These are phyloP conservation scores for Gouania willdenowi DNA, from an alignment of 2,797 vertebrate genomes.

Conservation along the genomic window DNA sequence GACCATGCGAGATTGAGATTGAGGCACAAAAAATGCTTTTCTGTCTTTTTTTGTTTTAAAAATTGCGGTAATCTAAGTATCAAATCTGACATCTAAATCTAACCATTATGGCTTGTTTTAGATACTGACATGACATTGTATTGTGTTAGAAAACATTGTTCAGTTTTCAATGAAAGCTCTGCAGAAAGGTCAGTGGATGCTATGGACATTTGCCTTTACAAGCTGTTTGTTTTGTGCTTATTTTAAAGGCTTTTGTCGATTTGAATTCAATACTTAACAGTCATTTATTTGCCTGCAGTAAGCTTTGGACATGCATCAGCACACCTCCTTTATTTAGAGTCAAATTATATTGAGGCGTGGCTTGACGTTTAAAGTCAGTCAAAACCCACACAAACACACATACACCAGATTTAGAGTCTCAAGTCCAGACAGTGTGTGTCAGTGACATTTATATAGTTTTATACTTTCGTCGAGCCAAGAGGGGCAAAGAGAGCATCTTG, in stretches of 20 bases:
- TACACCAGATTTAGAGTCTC: too few species aligned
- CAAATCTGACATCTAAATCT: conserved; percentile 44
- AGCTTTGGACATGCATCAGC: conserved; percentile 40
- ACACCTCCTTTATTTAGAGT: conserved; percentile 42
- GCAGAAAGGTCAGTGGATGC: conserved; percentile 42
- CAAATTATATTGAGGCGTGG: too few species aligned
- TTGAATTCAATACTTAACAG: conserved; percentile 15
- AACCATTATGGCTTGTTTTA: conserved; percentile 44
- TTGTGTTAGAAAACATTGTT: conserved; percentile 35
- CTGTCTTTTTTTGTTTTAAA: conserved; percentile 5
- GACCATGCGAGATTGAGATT: conserved; percentile 4
- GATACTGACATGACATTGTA: conserved; percentile 31
- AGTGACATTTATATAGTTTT: too few species aligned
- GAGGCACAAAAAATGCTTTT: conserved; percentile 23
- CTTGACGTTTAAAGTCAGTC: too few species aligned
- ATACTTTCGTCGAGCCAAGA: too few species aligned
- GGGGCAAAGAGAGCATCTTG: too few species aligned
- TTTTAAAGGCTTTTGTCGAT: conserved; percentile 20
- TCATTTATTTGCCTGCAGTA: conserved; percentile 16
- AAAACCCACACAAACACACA: too few species aligned
- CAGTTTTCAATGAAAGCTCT: conserved; percentile 31
- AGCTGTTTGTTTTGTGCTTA: conserved; percentile 55
- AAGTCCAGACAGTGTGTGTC: too few species aligned
- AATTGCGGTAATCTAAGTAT: conserved; percentile 17
- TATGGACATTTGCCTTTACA: conserved; percentile 14